Conservation (phyloP, 2,113 vertebrate genomes). For the Cyanoramphus novaezelandiae region DNA sequence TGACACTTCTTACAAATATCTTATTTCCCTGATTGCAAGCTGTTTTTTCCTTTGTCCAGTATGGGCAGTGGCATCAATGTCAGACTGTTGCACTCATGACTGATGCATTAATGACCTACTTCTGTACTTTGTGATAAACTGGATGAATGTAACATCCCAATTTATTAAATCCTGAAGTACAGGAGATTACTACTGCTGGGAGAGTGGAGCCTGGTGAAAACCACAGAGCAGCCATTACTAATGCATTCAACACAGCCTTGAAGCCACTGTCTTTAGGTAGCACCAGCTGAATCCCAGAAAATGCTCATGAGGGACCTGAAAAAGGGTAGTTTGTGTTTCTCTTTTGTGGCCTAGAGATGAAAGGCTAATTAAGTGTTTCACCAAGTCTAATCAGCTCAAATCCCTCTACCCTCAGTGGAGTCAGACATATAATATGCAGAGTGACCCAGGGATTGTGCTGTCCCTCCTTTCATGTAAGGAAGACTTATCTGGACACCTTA, state of each 20-base stretch:
- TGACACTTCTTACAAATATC: neutral
- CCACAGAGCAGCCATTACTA: neutral
- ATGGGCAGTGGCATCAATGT: neutral
- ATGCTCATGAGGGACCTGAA: neutral
- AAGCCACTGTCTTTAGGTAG: neutral
- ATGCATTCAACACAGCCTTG: neutral
- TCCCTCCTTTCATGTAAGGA: neutral
- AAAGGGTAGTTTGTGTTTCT: neutral
- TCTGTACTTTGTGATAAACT: neutral
- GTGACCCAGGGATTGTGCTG: neutral
- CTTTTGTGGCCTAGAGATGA: neutral
- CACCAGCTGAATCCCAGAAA: neutral
- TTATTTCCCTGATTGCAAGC: neutral
- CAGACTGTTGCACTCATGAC: neutral
- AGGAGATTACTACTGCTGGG: neutral
- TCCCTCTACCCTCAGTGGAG: neutral
- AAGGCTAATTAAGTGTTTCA: neutral
- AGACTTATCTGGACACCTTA: neutral
- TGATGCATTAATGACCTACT: neutral
- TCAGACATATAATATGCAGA: accelerated
- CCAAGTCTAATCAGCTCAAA: neutral
- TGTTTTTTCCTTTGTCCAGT: neutral
- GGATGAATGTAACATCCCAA: neutral
- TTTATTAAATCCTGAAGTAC: neutral
- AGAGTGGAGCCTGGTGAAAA: neutral